Evolutionary conservation across 2,888 invertebrate genomes (phyloP), one percentile per base, ranked within the genome.

Genomic region (Epiperipatus broadwayi): DNA sequence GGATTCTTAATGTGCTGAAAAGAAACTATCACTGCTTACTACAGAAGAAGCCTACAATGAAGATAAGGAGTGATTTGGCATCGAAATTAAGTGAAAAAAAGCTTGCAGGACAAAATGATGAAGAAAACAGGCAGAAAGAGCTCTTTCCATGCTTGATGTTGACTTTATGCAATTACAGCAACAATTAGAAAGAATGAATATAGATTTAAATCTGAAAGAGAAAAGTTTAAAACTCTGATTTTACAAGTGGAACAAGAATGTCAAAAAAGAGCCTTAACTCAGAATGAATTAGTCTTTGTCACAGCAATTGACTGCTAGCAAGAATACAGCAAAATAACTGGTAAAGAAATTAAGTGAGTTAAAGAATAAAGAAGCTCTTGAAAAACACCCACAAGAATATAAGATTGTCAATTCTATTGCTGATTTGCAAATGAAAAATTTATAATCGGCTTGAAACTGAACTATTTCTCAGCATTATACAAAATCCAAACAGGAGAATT

Each of bases 371-470:
- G 55, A 69, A 72, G 41, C 65, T 66, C 43, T 63, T 75, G 43
- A 78, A 81, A 54, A 78, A 81, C 31, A 15, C 19, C 10, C 16
- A 10, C 8, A n/a, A 5, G 27, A 12, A 28, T 33, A 21, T 20
- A n/a, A n/a, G 34, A 45, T 46, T 22, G 65, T 69, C 40, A 66
- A 70, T 39, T 71, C 72, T 39, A 69, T 72, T 21, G 73, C 72
- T 50, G 70, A 75, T 44, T 58, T 74, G 29, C 73, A 73, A 49
- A 78, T 83, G 65, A 84, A 85, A 55, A 93, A 95, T 59, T 65
- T 93, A 22, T 83, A 89, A 89, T 48, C 89, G 89, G 57, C 63
- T 91, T 39, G 93, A 93, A 62, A 83, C 83, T 25, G 91, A 95
- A 60, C 87, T 84, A 87, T 61, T 93, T 93, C 64, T 79, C 85